Percentiles rank a stretch among this genome's conserved stretches.
These are phyloP conservation scores for Pegea sp. DNA, from an alignment of 23 tunicate species.

Conservation along the genomic window DNA sequence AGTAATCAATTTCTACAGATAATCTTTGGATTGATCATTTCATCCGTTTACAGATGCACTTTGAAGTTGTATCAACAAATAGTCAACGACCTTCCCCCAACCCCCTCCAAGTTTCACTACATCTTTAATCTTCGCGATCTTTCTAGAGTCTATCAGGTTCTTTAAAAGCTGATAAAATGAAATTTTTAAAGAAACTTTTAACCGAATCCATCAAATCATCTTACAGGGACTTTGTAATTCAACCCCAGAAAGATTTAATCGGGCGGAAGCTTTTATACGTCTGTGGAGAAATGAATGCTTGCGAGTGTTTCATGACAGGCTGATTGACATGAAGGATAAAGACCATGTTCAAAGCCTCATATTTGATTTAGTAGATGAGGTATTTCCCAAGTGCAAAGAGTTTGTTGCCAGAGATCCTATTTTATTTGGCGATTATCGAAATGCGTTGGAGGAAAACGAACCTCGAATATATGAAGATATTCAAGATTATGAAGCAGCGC, in stretches of 20 bases:
- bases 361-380: slow-evolving; percentile 29
- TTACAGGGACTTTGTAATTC: slow-evolving; percentile 78
- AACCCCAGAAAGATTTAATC: slow-evolving; percentile 70
- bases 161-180: neutral
- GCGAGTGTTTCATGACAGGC: slow-evolving; percentile 93
- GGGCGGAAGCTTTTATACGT: slow-evolving; percentile 51
- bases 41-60: slow-evolving; percentile 29
- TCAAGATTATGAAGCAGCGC: slow-evolving; percentile 95
- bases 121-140: slow-evolving; percentile 94
- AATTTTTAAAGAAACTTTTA: neutral
- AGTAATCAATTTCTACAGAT: neutral
- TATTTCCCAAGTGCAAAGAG: slow-evolving; percentile 30
- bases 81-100: slow-evolving; percentile 92
- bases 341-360: slow-evolving; percentile 25
- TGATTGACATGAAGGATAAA: slow-evolving; percentile 79
- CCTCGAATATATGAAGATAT: slow-evolving; percentile 93
- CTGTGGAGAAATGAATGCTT: slow-evolving; percentile 97
- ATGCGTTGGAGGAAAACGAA: slow-evolving; percentile 69
- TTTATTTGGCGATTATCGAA: slow-evolving; percentile 83
- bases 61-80: slow-evolving; percentile 76
- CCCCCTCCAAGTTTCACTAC: slow-evolving; percentile 97
- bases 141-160: slow-evolving; percentile 93
- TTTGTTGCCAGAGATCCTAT: slow-evolving; percentile 65
- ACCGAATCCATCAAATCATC: no score
- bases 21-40: neutral